Evolutionary conservation across 2,113 vertebrate genomes (phyloP).

Genomic region (Carollia perspicillata): DNA sequence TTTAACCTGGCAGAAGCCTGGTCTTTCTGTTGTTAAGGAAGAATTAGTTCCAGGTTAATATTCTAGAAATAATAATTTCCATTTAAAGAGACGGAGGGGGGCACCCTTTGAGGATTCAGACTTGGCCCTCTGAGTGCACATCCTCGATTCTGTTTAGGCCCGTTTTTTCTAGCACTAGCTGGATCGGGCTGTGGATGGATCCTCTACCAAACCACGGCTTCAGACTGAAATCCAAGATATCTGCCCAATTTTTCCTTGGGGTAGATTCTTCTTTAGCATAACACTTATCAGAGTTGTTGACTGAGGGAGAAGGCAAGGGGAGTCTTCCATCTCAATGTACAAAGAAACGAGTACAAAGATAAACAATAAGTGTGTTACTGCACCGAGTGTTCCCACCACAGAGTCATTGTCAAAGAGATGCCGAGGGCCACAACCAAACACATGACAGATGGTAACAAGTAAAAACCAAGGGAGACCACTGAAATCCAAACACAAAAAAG

Average conservation of each 20-base stretch:
- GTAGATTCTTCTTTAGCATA: neutral
- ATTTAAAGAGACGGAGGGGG: neutral
- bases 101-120: neutral
- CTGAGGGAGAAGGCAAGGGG: neutral
- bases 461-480: neutral
- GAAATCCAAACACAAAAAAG: conserved; percentile 23
- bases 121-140: neutral
- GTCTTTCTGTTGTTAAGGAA: neutral
- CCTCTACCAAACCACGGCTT: neutral
- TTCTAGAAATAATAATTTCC: neutral
- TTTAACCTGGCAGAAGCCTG: neutral
- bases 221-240: neutral
- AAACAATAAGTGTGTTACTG: neutral
- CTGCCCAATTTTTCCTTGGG: neutral
- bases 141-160: neutral
- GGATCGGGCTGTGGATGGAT: neutral
- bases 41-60: neutral
- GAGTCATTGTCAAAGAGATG: neutral
- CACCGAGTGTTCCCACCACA: neutral
- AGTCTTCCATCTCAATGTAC: neutral
- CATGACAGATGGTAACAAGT: neutral
- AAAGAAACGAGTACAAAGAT: neutral
- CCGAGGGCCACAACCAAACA: neutral
- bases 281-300: neutral
- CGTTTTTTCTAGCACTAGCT: neutral